These are phyloP conservation scores for Pangasianodon gigas DNA, from an alignment of 2,113 vertebrate genomes.

Conservation along the genomic window DNA sequence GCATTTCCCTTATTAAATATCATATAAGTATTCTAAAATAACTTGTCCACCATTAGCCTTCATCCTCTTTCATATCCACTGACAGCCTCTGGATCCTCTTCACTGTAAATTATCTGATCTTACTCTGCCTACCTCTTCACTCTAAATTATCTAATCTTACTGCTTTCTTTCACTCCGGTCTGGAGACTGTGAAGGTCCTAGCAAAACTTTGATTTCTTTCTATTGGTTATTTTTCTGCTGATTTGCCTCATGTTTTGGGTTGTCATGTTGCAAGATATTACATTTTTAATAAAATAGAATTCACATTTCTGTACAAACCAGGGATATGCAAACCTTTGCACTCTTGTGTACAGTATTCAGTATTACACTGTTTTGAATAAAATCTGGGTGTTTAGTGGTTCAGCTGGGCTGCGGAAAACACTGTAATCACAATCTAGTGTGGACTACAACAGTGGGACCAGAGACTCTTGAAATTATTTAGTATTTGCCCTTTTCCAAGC, in stretches of 20 bases:
- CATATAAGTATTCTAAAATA: neutral
- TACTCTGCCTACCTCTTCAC: neutral
- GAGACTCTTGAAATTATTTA: neutral
- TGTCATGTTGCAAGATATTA: too few species aligned
- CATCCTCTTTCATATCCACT: neutral
- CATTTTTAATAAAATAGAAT: too few species aligned
- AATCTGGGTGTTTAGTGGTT: neutral
- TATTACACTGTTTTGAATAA: neutral
- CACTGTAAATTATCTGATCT: neutral
- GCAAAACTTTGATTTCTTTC: too few species aligned
- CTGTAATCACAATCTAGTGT: too few species aligned
- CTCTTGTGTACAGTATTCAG: neutral
- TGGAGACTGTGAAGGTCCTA: too few species aligned
- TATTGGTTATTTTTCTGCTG: too few species aligned
- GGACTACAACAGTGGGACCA: neutral
- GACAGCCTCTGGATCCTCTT: neutral
- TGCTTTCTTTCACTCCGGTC: too few species aligned
- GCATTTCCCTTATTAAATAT: neutral
- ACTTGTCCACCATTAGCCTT: neutral
- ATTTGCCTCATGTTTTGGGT: too few species aligned
- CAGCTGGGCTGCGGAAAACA: neutral
- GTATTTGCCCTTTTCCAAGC: too few species aligned
- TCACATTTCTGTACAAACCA: too few species aligned
- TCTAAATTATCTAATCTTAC: neutral
- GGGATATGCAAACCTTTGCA: neutral